Conservation (phyloP, 2,888 invertebrate species). For the Chrysomela aeneicollis region DNA sequence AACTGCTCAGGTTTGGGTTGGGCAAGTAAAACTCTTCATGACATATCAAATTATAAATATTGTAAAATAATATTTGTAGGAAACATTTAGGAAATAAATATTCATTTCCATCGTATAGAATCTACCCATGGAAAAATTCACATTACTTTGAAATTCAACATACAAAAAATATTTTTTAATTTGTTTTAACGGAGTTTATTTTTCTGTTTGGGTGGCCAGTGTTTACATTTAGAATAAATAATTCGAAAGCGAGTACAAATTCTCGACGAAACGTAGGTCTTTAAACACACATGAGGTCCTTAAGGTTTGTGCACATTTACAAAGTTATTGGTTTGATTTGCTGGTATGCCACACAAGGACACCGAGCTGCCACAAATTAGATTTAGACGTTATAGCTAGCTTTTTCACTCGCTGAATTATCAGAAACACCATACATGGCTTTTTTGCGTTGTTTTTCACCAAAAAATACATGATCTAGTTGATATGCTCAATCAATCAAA, state of each 20-base stretch:
- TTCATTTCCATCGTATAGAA: no score
- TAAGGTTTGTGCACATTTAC: conserved; percentile 37
- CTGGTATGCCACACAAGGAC: conserved; percentile 62
- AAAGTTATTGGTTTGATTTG: conserved; percentile 47
- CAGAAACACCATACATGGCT: background rate
- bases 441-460: background rate
- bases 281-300: conserved; percentile 19
- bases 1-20: no score
- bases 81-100: no score
- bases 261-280: conserved; percentile 29
- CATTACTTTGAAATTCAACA: background rate
- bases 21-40: no score
- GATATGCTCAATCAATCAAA: background rate
- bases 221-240: conserved; percentile 10
- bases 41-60: no score
- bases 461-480: background rate
- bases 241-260: background rate
- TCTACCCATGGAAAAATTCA: background rate
- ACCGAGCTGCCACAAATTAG: conserved; percentile 47
- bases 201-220: background rate
- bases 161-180: background rate
- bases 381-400: conserved; percentile 2
- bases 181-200: background rate
- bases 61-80: no score
- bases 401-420: background rate